Evolutionary conservation across 2,797 vertebrate species (phyloP).

Genomic region (Cuniculus paca): DNA sequence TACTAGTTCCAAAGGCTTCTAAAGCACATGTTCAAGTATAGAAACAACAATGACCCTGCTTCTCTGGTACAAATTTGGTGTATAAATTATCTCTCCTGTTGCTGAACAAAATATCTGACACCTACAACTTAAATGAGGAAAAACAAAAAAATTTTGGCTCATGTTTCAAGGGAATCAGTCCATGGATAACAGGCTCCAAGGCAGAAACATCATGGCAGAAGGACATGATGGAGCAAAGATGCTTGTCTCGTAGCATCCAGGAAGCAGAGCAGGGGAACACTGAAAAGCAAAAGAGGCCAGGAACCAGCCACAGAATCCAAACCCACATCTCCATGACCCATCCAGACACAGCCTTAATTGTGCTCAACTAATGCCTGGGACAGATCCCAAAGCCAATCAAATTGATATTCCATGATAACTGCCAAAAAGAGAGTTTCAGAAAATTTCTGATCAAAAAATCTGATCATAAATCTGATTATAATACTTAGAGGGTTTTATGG

Average conservation of each 20-base stretch:
- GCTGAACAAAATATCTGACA: neutral
- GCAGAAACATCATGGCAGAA: neutral
- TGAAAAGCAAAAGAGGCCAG: neutral
- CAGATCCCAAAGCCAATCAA: neutral
- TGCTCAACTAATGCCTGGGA: neutral
- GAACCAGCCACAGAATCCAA: neutral
- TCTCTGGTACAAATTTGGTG: neutral
- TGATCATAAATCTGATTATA: neutral
- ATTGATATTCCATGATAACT: neutral
- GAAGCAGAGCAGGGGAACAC: neutral
- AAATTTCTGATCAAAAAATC: slow-evolving; percentile 48
- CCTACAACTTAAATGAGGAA: neutral
- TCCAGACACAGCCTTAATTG: neutral
- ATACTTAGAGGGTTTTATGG: neutral
- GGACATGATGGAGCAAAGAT: neutral
- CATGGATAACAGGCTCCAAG: neutral
- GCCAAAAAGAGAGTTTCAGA: slow-evolving; percentile 4
- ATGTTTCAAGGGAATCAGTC: neutral
- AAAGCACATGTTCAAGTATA: neutral
- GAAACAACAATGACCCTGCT: neutral
- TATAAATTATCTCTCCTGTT: neutral
- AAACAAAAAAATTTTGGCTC: neutral
- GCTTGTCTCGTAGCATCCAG: neutral
- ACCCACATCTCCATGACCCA: neutral
- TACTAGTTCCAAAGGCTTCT: neutral